Evolutionary conservation across 2,888 invertebrate species (phyloP), one percentile per base, ranked within the genome.

Genomic region (Cremastobaeus sp.): DNA sequence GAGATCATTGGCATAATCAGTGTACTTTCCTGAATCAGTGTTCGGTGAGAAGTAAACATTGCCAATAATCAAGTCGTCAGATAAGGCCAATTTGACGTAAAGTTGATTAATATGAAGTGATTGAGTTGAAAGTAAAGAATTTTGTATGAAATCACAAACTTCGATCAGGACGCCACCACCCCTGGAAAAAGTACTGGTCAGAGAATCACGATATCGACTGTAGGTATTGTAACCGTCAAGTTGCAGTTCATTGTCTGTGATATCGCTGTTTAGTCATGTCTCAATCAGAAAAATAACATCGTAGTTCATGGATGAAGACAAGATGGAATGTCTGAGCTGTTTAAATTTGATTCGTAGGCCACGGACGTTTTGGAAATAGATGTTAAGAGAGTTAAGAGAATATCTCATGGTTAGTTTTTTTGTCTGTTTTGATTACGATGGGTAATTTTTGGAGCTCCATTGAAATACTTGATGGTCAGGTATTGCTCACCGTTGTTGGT

Each of bases 291-390:
- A 14, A n/a, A 45, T 45, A 8, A 45, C 12, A 45, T 45, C 45
- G 3, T 25, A 25, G 15, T 12, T 3, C 4, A 25, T 8, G 14
- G 45, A 1, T 3, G 4, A 25, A 6, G 25, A 11, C 11, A 25
- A 28, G 2, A 45, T 25, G 3, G 45, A 25, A 14, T 28, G 5
- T 1, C 6, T 9, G 15, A 39, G n/a, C 8, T 39, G 17, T 1
- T 39, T 6, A 6, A 17, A 3, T 39, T 39, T 39, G 1, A 17
- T 39, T 39, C 39, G 5, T 1, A 39, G 17, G 2, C 39, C 39
- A 15, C 39, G 39, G 17, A 39, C 39, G 17, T 39, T 39, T 39
- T 39, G 39, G 5, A 39, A 39, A n/a, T 39, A 39, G 39, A 25
- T 25, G 3, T 25, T 25, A 25, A 25, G 4, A 25, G 25, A 25